Conservation (phyloP, 2,888 invertebrate genomes). For the Scotopteryx bipunctaria region DNA sequence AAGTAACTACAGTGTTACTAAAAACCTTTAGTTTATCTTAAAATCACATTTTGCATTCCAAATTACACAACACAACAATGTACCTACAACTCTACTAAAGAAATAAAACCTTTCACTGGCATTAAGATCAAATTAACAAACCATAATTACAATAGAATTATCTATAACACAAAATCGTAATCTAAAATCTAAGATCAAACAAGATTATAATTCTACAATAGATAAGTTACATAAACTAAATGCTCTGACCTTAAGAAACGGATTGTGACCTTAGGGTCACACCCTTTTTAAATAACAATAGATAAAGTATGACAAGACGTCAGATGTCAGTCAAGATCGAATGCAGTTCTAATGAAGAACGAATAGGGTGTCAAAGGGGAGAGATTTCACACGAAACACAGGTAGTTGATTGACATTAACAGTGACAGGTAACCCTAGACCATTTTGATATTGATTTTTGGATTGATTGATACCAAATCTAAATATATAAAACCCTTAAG, state of each 20-base stretch:
- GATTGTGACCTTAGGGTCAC: conserved; percentile 55
- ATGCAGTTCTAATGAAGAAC: conserved; percentile 60
- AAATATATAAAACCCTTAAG: too few relatives aligned
- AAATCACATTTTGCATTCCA: too few relatives aligned
- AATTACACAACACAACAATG: too few relatives aligned
- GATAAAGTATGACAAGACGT: conserved; percentile 51
- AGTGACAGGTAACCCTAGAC: conserved; percentile 15
- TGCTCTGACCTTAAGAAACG: conserved; percentile 49
- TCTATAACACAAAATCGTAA: conserved; percentile 49
- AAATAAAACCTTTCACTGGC: background rate
- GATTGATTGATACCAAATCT: conserved; percentile 11
- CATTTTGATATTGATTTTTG: conserved; percentile 17
- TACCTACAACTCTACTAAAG: too few relatives aligned
- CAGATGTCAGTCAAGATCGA: conserved; percentile 57
- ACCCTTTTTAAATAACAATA: conserved; percentile 59
- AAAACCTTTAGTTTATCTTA: too few relatives aligned
- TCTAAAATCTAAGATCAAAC: conserved; percentile 46
- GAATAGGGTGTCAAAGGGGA: conserved; percentile 43
- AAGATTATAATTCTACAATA: conserved; percentile 48
- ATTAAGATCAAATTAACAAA: background rate
- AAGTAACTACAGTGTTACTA: too few relatives aligned
- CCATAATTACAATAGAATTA: conserved; percentile 48
- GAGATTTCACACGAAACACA: conserved; percentile 43
- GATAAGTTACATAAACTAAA: conserved; percentile 51
- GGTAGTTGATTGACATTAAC: conserved; percentile 30